Percentiles rank a stretch among this genome's conserved stretches.
phyloP scores from a whole-genome alignment of 1,140 invertebrate species.

The Asbolus verrucosus region DNA sequence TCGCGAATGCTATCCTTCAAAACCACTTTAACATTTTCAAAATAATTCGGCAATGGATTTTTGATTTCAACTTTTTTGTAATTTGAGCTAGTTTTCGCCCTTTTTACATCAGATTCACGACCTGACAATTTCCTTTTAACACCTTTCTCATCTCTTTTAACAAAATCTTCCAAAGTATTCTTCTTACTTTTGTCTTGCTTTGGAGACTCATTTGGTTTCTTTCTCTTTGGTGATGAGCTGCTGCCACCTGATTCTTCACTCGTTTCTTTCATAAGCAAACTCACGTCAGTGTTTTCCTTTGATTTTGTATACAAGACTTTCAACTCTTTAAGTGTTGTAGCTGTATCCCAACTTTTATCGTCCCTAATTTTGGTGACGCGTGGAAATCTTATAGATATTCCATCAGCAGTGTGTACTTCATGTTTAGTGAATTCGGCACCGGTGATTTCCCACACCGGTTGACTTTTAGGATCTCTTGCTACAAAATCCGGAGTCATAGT shows the following conservation, averaged over 20 bases:
- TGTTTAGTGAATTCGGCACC: conserved; percentile 92
- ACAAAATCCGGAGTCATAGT: conserved; percentile 91
- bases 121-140: background rate
- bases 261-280: conserved; percentile 65
- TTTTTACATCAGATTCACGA: background rate
- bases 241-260: background rate
- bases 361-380: conserved; percentile 84
- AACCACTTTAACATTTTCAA: conserved; percentile 1
- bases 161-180: conserved; percentile 18
- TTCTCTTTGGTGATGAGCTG: background rate
- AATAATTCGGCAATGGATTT: conserved; percentile 24
- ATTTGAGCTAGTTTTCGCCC: background rate
- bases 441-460: conserved; percentile 94
- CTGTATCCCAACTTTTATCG: conserved; percentile 88
- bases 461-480: conserved; percentile 82
- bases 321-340: conserved; percentile 83
- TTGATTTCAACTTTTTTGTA: conserved; percentile 9
- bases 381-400: conserved; percentile 94
- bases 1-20: background rate
- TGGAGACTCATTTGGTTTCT: conserved; percentile 1
- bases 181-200: background rate
- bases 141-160: background rate
- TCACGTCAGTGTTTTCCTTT: conserved; percentile 76
- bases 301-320: conserved; percentile 75
- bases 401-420: conserved; percentile 89